Evolutionary conservation across 2,888 invertebrate genomes (phyloP).

Genomic region (Iphiclides podalirius): DNA sequence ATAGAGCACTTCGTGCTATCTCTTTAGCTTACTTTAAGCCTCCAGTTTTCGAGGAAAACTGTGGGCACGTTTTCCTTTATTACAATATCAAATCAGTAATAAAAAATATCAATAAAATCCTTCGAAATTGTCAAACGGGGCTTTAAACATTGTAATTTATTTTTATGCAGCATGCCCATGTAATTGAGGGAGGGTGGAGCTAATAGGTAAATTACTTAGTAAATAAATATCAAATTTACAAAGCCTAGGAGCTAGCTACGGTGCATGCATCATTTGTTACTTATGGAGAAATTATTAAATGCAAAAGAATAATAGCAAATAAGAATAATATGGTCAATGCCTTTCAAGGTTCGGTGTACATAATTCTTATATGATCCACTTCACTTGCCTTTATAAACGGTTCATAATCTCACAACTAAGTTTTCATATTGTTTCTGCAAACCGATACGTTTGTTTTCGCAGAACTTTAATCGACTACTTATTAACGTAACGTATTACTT

Average conservation of each 20-base stretch:
- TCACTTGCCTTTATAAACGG: constrained; percentile 9
- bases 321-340: no score
- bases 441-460: constrained; percentile 8
- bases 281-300: no score
- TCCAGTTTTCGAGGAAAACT: background rate
- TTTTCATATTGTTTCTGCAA: constrained; percentile 19
- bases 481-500: no score
- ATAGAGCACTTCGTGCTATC: constrained; percentile 19
- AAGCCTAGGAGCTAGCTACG: no score
- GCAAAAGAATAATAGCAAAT: no score
- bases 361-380: constrained; percentile 17
- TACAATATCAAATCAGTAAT: background rate
- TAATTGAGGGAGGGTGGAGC: no score
- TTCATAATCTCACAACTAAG: constrained; percentile 13
- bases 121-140: background rate
- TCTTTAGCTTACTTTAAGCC: constrained; percentile 10
- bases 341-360: background rate
- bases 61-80: background rate
- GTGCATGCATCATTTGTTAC: no score
- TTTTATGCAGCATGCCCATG: no score
- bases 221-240: no score
- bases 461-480: constrained; percentile 4
- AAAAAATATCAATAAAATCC: background rate
- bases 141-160: background rate
- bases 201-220: no score